These are phyloP conservation scores for Drosophila lutescens DNA, from an alignment of 2,888 invertebrate species.

Conservation along the genomic window DNA sequence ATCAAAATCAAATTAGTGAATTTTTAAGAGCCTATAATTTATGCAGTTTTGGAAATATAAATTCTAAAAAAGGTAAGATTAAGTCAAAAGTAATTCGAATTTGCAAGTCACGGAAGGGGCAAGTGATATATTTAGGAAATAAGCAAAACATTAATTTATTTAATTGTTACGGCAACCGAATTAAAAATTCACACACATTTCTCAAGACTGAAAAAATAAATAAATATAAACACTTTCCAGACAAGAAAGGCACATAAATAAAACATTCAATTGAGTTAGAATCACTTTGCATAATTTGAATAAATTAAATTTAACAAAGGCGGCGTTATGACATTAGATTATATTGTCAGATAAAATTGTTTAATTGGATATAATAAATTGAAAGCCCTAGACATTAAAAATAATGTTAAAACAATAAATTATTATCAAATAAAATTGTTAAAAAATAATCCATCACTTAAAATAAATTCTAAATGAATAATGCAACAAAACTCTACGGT, in stretches of 20 bases:
- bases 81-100: background rate
- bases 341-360: background rate
- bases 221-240: background rate
- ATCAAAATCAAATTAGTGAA: slow-evolving; percentile 6
- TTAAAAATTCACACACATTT: background rate
- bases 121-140: background rate
- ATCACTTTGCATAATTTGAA: slow-evolving; percentile 21
- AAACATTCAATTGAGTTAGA: slow-evolving; percentile 1
- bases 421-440: background rate
- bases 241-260: slow-evolving; percentile 6
- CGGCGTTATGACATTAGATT: background rate
- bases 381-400: background rate
- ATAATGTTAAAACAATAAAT: background rate
- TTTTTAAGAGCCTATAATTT: slow-evolving; percentile 7
- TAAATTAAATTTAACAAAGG: slow-evolving; percentile 17
- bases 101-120: background rate
- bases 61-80: slow-evolving; percentile 36
- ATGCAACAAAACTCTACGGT: background rate
- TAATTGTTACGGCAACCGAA: background rate
- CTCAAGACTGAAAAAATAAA: slow-evolving; percentile 8
- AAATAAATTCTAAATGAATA: background rate
- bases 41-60: slow-evolving; percentile 35
- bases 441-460: too few relatives aligned
- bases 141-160: background rate
- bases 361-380: background rate